Evolutionary conservation across 2,113 vertebrate genomes (phyloP).

Genomic region (Spheniscus mendiculus): DNA sequence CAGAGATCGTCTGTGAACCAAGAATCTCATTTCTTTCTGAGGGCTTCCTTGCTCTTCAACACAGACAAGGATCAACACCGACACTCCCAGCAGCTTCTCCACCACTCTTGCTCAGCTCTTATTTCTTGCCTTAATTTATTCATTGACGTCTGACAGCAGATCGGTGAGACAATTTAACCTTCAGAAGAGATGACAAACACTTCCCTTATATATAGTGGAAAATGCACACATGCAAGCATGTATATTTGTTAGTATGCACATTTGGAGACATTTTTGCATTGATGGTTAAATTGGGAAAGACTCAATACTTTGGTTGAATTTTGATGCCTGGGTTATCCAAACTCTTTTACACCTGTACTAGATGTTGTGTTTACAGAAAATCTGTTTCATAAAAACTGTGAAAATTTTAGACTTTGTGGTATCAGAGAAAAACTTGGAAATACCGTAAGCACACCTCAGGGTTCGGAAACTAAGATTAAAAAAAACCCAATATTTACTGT

Average conservation of each 20-base stretch:
- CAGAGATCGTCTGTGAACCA: not conserved
- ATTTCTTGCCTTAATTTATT: not conserved
- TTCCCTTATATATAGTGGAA: not conserved
- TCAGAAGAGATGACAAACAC: not conserved
- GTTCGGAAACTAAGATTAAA: not conserved
- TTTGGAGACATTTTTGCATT: not conserved
- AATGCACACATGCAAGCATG: fast-evolving
- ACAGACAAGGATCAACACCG: not conserved
- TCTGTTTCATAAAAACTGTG: not conserved
- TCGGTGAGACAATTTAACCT: not conserved
- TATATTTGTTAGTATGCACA: not conserved
- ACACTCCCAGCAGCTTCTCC: not conserved
- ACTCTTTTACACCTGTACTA: not conserved
- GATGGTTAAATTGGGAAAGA: not conserved
- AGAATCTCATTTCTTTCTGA: not conserved
- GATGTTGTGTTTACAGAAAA: not conserved
- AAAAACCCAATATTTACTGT: not conserved
- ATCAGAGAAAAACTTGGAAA: not conserved
- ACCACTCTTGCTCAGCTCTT: not conserved
- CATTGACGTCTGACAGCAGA: not conserved
- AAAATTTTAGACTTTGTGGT: not conserved
- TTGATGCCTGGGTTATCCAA: not conserved
- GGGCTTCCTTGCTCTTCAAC: not conserved
- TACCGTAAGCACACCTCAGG: not conserved
- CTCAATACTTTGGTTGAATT: not conserved